Conservation (phyloP, 2,113 vertebrate genomes). For the Pyrgilauda ruficollis region DNA sequence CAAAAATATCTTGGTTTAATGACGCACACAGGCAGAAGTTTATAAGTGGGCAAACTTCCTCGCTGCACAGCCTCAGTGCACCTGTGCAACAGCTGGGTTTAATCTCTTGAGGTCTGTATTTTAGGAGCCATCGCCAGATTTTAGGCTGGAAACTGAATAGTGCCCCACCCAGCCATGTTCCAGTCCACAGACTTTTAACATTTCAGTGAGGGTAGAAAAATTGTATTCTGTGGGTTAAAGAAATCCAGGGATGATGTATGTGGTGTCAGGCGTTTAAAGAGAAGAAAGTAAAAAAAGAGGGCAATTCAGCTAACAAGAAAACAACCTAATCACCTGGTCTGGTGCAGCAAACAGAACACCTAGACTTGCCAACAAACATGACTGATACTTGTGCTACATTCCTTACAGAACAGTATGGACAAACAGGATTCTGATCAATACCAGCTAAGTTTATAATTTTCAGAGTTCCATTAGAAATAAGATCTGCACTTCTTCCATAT, state of each 20-base stretch:
- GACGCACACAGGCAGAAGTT: constrained; percentile 31
- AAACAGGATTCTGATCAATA: neutral
- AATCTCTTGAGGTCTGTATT: neutral
- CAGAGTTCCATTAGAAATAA: neutral
- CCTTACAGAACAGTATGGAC: neutral
- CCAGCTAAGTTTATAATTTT: neutral
- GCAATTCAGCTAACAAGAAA: neutral
- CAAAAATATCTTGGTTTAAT: constrained; percentile 48
- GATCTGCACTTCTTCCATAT: neutral
- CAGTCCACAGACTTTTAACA: constrained; percentile 32
- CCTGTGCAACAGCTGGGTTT: constrained; percentile 61
- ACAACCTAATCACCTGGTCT: neutral
- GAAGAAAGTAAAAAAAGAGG: neutral
- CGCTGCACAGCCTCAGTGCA: constrained; percentile 27
- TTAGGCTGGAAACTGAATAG: constrained; percentile 11
- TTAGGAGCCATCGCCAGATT: neutral
- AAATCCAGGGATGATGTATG: constrained; percentile 18
- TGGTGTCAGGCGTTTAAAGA: neutral
- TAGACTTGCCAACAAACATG: neutral
- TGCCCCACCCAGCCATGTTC: constrained; percentile 52
- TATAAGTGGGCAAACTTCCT: constrained; percentile 12
- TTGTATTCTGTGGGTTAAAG: constrained; percentile 27
- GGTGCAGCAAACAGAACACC: neutral
- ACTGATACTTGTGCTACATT: neutral
- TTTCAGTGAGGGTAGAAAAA: constrained; percentile 34